Evolutionary conservation across 2,888 invertebrate species (phyloP), one percentile per base, ranked within the genome.

Genomic region (Drosophila suboccidentalis): DNA sequence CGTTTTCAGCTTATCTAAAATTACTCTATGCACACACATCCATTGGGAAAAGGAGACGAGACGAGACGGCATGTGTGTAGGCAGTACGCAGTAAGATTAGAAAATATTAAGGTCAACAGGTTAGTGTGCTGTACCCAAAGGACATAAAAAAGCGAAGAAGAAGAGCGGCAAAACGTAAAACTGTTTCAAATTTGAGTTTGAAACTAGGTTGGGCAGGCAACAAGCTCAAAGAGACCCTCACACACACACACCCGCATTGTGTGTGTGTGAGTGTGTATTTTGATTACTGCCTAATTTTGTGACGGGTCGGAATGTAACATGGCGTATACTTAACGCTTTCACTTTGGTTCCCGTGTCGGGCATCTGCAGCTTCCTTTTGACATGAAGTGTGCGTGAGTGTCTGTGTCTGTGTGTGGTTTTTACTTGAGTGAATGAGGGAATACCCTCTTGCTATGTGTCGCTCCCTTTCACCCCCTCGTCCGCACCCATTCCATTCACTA

Each of bases 261-360:
- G 49, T 49, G 44, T 49, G 71, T 75, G 2, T 1, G 19, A 3
- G 79, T 78, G 66, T 71, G 77, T 83, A 68, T 83, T 87, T 88
- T 87, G 87, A 87, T 88, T 88, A 88, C 85, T 85, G 87, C 88
- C 87, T 88, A 87, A 87, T 88, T 87, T 88, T 80, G 78, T 86
- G 86, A 80, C 75, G 71, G 64, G 70, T 68, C 66, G 66, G 65
- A 61, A 79, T 77, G 74, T 77, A 71, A 83, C 83, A 82, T 78
- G 82, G 70, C 82, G 79, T 80, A 82, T 80, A 82, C 82, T 82
- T 83, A 81, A 82, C 81, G 85, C 75, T 70, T 47, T 62, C 57
- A 51, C 74, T 54, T 68, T 64, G 51, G 71, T 71, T 59, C 34
- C 47, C 34, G 60, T 64, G 63, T 68, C 64, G 68, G 70, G 77